Evolutionary conservation across 2,113 vertebrate species (phyloP).

Genomic region (Ictidomys tridecemlineatus): DNA sequence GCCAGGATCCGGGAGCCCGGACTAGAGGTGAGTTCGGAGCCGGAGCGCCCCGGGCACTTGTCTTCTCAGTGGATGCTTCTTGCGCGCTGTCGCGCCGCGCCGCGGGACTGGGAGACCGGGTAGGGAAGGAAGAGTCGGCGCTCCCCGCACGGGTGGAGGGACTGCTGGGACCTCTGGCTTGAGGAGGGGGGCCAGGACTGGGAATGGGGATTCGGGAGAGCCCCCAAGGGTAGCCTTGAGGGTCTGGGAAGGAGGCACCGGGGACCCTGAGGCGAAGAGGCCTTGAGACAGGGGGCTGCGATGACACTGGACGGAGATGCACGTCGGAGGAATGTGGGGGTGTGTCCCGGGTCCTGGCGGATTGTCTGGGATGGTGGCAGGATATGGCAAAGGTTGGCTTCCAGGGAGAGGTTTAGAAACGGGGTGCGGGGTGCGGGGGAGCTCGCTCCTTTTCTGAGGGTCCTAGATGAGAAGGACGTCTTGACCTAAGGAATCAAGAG

Average conservation of each 20-base stretch:
- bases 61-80: background rate
- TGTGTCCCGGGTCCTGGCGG: slow-evolving; percentile 23
- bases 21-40: slow-evolving; percentile 40
- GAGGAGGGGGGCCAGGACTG: background rate
- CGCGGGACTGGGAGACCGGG: background rate
- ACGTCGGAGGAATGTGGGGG: background rate
- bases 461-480: background rate
- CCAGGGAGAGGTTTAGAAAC: background rate
- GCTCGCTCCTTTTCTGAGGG: background rate
- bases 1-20: background rate
- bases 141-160: background rate
- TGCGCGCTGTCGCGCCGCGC: background rate
- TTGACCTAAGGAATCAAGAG: background rate
- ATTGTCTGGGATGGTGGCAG: background rate
- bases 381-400: background rate
- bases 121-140: slow-evolving; percentile 21
- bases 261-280: background rate
- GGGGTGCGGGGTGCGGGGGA: too few relatives aligned
- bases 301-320: background rate
- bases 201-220: background rate
- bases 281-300: accelerated
- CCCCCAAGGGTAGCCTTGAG: accelerated
- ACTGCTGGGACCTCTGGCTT: background rate
- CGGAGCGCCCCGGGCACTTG: background rate
- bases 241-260: background rate